Base-by-base conservation (phyloP, 2,797 vertebrate genomes). In the Odontamblyopus rebecca region DNA sequence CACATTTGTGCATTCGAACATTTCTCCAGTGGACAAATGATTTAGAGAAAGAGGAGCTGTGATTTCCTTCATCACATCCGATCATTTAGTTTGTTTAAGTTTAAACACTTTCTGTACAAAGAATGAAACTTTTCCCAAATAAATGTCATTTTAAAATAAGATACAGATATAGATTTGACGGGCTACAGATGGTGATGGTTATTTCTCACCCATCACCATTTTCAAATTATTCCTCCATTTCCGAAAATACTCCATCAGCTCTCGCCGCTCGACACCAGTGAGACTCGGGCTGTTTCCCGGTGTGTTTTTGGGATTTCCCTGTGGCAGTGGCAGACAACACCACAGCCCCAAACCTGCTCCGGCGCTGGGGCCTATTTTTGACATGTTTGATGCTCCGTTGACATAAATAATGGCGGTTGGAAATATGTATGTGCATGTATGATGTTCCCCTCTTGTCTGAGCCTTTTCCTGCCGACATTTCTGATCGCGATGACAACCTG, bases 401-500 rank as follows among this genome's bases (percentile, higher is more conserved):
- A 89, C 91, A 90, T 92, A 93, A 93, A 93, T 93, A 94, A 92
- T 90, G 90, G 87, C 89, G 86, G 85, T 90, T 90, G 74, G 80
- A 88, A 91, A 82, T 89, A 71, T 82, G 72, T 86, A 73, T 72
- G 66, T 70, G 50, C 69, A 71, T 67, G 73, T 69, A 53, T 63
- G 66, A 89, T 90, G 80, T 90, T 90, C 90, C 75, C 88, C 87
- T 93, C 89, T 92, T 88, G 90, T 93, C 87, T 85, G 88, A 12
- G 82, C 86, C 76, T 89, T 63, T 90, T 89, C 85, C 85, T 75
- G 87, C 90, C 93, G 93, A 94, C 94, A 93, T 88, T 87, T 92
- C 91, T 93, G 94, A 94, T 95, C 93, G 92, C 89, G 92, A 93
- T 93, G 93, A 93, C 94, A 94, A 92, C 84, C 90, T 89, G 92